phyloP scores from a whole-genome alignment of 2,113 vertebrate species.

The Ptilorrhoa leucosticta region DNA sequence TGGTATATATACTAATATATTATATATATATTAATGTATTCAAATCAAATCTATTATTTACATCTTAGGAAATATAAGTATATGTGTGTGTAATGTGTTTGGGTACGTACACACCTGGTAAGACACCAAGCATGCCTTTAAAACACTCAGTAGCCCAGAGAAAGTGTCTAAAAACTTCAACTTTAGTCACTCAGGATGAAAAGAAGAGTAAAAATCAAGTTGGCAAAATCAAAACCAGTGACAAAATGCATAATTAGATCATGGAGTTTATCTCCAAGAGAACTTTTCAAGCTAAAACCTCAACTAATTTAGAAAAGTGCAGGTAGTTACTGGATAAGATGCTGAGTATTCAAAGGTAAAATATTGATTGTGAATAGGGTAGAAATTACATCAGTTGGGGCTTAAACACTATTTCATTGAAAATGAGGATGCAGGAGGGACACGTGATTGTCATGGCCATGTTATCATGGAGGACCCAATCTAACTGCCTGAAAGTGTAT shows the following conservation, averaged over 20 bases:
- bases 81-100: not conserved
- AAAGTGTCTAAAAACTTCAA: not conserved
- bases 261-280: not conserved
- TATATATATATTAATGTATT: too few species aligned
- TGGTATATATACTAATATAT: not conserved
- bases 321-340: not conserved
- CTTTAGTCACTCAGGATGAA: not conserved
- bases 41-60: not conserved
- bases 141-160: not conserved
- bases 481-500: not conserved
- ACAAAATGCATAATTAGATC: not conserved
- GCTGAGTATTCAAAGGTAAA: not conserved
- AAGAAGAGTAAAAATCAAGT: not conserved
- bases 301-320: not conserved
- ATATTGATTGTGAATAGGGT: not conserved
- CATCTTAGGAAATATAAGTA: not conserved
- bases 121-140: not conserved
- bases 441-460: not conserved
- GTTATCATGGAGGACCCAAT: rapidly evolving
- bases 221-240: not conserved
- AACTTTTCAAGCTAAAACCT: not conserved
- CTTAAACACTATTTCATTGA: not conserved
- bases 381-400: not conserved
- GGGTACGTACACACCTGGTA: not conserved
- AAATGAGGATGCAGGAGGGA: not conserved